phyloP scores from a whole-genome alignment of 2,797 vertebrate species.

The Tragopan temminckii region DNA sequence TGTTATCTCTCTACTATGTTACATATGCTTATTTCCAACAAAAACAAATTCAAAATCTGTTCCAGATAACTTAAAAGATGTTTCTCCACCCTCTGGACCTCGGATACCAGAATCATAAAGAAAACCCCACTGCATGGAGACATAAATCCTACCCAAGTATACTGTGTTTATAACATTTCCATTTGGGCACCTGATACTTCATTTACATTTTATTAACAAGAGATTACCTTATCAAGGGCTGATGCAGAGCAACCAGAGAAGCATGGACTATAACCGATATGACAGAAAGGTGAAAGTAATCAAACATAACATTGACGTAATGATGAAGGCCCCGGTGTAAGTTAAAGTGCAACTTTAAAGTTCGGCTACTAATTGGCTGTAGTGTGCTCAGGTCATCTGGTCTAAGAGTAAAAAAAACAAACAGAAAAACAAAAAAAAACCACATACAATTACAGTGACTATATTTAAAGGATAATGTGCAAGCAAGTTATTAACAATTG shows the following conservation, averaged over 20 bases:
- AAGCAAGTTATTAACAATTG: background rate
- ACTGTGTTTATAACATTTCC: background rate
- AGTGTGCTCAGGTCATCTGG: constrained; percentile 92
- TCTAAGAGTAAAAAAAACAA: constrained; percentile 81
- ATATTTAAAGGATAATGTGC: background rate
- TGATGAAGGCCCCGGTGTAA: constrained; percentile 96
- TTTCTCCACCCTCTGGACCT: background rate
- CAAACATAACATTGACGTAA: constrained; percentile 98
- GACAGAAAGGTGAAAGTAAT: constrained; percentile 99
- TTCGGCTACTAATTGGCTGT: constrained; percentile 96
- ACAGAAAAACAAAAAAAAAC: background rate
- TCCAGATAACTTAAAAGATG: background rate
- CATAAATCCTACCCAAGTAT: background rate
- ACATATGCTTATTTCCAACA: background rate
- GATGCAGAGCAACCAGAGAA: constrained; percentile 96
- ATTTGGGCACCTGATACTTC: background rate
- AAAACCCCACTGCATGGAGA: background rate
- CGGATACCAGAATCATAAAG: background rate
- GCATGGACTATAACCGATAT: constrained; percentile 94
- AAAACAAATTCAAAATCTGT: background rate
- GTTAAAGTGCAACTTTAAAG: constrained; percentile 96
- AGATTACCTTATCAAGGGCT: constrained; percentile 94
- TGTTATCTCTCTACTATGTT: background rate
- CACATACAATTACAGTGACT: background rate
- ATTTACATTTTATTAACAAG: background rate